These are phyloP conservation scores for Mugil cephalus DNA, from an alignment of 2,113 vertebrate genomes.

Conservation along the genomic window DNA sequence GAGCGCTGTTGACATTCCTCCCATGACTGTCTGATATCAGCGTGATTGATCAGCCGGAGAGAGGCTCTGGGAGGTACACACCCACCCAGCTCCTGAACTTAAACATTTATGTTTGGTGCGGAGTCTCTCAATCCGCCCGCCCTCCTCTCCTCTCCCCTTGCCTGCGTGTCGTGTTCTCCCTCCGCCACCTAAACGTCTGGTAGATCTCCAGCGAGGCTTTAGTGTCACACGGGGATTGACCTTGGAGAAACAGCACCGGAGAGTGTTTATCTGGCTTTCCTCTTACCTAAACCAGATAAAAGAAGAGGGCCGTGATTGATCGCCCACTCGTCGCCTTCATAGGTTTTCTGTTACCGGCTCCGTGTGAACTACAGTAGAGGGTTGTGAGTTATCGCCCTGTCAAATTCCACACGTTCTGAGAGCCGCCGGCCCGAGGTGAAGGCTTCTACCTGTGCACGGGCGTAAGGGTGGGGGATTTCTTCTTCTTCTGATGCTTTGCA, in stretches of 20 bases:
- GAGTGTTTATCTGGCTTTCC: constrained; percentile 77
- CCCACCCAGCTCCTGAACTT: constrained; percentile 65
- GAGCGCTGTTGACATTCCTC: constrained; percentile 80
- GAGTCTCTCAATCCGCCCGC: constrained; percentile 26
- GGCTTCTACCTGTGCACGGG: constrained; percentile 32
- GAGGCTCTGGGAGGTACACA: constrained; percentile 65
- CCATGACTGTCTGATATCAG: constrained; percentile 79
- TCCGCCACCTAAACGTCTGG: constrained; percentile 62
- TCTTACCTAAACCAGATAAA: constrained; percentile 75
- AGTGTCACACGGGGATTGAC: constrained; percentile 72
- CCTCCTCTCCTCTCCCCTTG: constrained; percentile 12
- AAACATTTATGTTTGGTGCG: constrained; percentile 74
- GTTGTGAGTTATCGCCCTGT: constrained; percentile 65
- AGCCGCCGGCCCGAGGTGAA: constrained; percentile 42
- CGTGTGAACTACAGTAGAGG: constrained; percentile 72
- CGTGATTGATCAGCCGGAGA: constrained; percentile 70
- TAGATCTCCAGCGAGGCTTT: constrained; percentile 60
- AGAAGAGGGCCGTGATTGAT: constrained; percentile 71
- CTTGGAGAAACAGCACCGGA: constrained; percentile 58
- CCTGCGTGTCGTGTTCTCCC: constrained; percentile 24
- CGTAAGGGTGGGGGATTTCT: constrained; percentile 36
- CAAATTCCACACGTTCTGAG: constrained; percentile 79
- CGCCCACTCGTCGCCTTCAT: constrained; percentile 57
- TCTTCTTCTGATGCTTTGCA: constrained; percentile 30
- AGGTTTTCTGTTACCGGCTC: constrained; percentile 68